Base-by-base conservation (phyloP, 2,888 invertebrate species). In the Habroteleia sp. region DNA sequence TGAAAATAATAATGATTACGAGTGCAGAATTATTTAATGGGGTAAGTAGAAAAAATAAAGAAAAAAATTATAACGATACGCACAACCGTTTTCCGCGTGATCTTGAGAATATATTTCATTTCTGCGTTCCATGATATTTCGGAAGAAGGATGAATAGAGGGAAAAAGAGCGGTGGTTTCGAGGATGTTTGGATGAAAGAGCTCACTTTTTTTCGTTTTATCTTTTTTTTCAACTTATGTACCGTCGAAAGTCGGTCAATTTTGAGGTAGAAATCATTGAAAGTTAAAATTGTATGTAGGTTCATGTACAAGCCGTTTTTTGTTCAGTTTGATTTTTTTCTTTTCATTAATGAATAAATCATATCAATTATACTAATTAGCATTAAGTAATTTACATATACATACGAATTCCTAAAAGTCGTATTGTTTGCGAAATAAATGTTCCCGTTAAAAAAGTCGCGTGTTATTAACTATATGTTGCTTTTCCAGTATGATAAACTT, bases 51-150 rank as follows among this genome's bases (percentile, higher is more conserved):
- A 8, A 35, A 13, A 27, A 13, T 10, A 20, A 14, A 16, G 17
- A 50, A 41, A 44, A 56, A 60, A 52, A 42, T 52, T 60, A 69
- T 17, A 7, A 50, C 17, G 39, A 31, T 62, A 62, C 52, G 50
- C 31, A 44, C 50, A 27, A 50, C 58, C 50, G 48, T 41, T 68
- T 68, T 58, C 35, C 41, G 11, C 11, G 25, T 35, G 50, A 52
- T 60, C 35, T 29, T 44, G 29, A 8, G 69, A 69, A 69, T n/a
- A n/a, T n/a, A n/a, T 60, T 69, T 60, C 60, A 69, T 60, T 60
- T 60, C 29, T 35, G 23, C 44, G 35, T 52, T 60, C 37, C 33
- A 25, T 27, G 39, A 42, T 31, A 54, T 62, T 69, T 60, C 31
- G 23, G 8, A 52, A 60, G 52, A 69, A 60, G 29, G 41, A 50